phyloP scores from a whole-genome alignment of 2,113 vertebrate species.

The Microcebus ravelobensis region DNA sequence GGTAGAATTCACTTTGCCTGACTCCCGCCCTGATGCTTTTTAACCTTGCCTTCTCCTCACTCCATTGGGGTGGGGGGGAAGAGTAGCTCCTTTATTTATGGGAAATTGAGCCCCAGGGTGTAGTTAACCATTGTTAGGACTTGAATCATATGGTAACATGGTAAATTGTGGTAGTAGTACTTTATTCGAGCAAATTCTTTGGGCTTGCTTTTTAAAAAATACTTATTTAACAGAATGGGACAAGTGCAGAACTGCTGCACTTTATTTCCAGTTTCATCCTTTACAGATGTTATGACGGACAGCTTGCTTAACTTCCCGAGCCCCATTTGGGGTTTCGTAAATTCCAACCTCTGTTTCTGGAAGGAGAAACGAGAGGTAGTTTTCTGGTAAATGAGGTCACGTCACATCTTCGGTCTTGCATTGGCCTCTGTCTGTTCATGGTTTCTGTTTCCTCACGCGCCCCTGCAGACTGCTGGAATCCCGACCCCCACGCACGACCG shows the following conservation, averaged over 20 bases:
- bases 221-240: not conserved
- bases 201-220: not conserved
- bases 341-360: constrained; percentile 4
- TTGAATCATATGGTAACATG: not conserved
- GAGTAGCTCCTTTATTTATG: not conserved
- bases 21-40: not conserved
- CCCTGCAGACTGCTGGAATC: constrained; percentile 95
- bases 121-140: not conserved
- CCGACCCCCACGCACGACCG: constrained; percentile 93
- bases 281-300: not conserved
- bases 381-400: not conserved
- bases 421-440: constrained; percentile 37
- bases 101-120: not conserved
- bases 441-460: not conserved
- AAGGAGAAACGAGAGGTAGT: constrained; percentile 6
- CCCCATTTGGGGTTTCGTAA: not conserved
- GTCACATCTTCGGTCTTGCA: rapidly evolving
- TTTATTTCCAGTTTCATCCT: not conserved
- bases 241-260: no score
- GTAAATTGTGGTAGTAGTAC: not conserved
- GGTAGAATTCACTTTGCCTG: not conserved
- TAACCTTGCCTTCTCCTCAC: not conserved
- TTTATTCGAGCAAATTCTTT: not conserved
- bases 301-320: not conserved
- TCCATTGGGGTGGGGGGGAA: not conserved